Percentiles rank a stretch among this genome's conserved stretches.
phyloP scores from a whole-genome alignment of 2,113 vertebrate genomes.

The Grammomys dolichurus region DNA sequence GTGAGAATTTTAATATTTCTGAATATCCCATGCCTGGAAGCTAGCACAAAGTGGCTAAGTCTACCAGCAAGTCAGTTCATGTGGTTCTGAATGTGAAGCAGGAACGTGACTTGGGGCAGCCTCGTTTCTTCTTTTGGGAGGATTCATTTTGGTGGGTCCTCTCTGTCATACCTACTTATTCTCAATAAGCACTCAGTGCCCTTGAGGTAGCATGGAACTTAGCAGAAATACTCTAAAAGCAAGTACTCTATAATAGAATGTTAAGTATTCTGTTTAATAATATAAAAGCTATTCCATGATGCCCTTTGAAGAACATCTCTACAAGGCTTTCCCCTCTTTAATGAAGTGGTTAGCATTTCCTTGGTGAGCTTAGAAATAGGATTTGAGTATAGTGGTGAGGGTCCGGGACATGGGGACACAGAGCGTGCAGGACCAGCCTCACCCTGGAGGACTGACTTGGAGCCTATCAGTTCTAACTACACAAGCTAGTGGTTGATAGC shows the following conservation, averaged over 20 bases:
- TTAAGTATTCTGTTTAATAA: constrained; percentile 67
- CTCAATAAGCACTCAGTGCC: constrained; percentile 1
- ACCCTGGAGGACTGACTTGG: neutral
- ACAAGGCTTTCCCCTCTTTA: neutral
- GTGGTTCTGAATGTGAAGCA: neutral
- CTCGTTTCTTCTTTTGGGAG: neutral
- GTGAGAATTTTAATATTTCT: constrained; percentile 62
- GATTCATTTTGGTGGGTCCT: neutral
- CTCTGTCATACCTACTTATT: neutral
- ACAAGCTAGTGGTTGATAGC: neutral
- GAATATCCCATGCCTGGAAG: constrained; percentile 52
- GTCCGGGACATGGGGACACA: neutral
- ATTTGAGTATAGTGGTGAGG: neutral
- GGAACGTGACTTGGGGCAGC: neutral
- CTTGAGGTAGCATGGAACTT: constrained; percentile 30
- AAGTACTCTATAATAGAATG: constrained; percentile 61
- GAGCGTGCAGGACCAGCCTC: neutral
- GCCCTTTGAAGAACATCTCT: neutral
- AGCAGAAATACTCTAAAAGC: constrained; percentile 61
- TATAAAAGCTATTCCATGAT: constrained; percentile 44
- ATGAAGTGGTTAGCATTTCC: constrained; percentile 34
- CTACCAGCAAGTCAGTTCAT: constrained; percentile 11
- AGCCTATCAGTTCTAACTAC: neutral
- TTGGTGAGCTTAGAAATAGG: neutral
- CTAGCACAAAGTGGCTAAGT: constrained; percentile 27